Evolutionary conservation across 2,113 vertebrate species (phyloP).

Genomic region (Gulo gulo): DNA sequence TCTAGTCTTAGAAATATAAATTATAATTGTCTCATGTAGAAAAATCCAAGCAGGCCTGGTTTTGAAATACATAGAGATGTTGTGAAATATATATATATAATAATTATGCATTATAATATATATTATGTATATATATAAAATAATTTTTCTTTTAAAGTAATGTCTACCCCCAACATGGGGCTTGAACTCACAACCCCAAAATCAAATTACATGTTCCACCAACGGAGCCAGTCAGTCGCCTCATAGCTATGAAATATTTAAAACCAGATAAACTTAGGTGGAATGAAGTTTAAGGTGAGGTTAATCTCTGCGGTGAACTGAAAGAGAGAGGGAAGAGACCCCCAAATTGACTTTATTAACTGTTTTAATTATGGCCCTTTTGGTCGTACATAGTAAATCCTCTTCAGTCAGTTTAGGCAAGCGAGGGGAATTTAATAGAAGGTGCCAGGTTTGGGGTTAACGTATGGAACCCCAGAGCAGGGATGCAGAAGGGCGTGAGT

Average conservation of each 20-base stretch:
- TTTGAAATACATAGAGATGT: background rate
- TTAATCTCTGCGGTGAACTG: background rate
- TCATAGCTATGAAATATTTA: background rate
- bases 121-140: background rate
- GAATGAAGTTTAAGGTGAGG: background rate
- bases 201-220: background rate
- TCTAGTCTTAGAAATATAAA: background rate
- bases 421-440: background rate
- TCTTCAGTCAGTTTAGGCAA: background rate
- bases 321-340: background rate
- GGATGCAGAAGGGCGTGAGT: accelerated
- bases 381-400: background rate
- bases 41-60: background rate
- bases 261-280: background rate
- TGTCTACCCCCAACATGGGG: background rate
- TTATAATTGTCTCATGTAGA: background rate
- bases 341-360: background rate
- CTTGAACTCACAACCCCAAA: background rate
- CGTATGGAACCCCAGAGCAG: background rate
- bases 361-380: background rate
- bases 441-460: background rate
- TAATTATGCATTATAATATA: background rate
- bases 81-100: background rate
- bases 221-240: background rate
- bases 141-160: background rate